Conservation (phyloP, 2,797 vertebrate genomes). For the Rhincodon typus region DNA sequence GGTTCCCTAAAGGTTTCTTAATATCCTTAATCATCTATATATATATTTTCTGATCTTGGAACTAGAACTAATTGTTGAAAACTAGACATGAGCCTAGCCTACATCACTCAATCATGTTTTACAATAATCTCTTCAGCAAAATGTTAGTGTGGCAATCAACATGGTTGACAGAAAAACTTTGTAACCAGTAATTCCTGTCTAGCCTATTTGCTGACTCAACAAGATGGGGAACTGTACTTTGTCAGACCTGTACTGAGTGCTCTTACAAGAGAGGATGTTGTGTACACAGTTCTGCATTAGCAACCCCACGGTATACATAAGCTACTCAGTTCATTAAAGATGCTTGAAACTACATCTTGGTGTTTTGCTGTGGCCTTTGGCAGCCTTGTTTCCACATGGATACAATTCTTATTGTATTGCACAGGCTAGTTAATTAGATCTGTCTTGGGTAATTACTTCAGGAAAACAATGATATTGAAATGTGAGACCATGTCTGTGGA, state of each 20-base stretch:
- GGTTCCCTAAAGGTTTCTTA: background rate
- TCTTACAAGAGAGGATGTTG: background rate
- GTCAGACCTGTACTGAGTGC: background rate
- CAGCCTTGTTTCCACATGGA: background rate
- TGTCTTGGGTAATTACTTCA: background rate
- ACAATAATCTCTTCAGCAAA: background rate
- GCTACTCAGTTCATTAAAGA: background rate
- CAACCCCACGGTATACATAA: background rate
- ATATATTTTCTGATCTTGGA: background rate
- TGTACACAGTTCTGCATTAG: background rate
- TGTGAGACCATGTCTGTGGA: conserved; percentile 6
- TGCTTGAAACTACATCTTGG: background rate
- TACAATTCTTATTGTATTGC: background rate
- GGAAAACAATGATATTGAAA: conserved; percentile 11
- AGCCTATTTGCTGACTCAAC: background rate
- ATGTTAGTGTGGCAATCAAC: background rate
- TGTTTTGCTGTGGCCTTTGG: background rate
- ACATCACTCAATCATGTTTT: background rate
- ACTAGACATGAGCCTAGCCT: background rate
- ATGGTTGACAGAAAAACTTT: background rate
- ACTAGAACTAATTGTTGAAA: background rate
- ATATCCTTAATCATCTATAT: background rate
- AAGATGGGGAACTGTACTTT: background rate
- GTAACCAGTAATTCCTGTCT: conserved; percentile 20
- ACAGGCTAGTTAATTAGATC: background rate